phyloP scores from a whole-genome alignment of 2,113 vertebrate species.

The Athene cunicularia region DNA sequence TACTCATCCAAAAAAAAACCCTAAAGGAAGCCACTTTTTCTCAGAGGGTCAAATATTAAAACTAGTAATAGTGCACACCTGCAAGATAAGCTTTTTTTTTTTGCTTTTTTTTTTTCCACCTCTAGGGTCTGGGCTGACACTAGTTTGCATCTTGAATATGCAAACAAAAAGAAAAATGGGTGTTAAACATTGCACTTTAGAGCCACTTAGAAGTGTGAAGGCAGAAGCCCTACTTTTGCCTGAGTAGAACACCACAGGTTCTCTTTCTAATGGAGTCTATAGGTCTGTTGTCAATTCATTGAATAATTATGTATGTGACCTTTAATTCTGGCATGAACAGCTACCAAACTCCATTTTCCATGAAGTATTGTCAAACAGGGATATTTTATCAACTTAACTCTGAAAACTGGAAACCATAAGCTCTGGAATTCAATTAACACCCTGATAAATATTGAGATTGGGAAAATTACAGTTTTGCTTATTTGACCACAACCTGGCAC shows the following conservation, averaged over 20 bases:
- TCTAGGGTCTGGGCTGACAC: not conserved
- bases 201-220: not conserved
- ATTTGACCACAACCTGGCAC: not conserved
- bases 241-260: not conserved
- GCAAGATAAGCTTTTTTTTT: not conserved
- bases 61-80: not conserved
- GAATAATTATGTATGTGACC: constrained; percentile 21
- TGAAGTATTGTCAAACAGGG: not conserved
- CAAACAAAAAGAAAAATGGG: not conserved
- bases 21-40: not conserved
- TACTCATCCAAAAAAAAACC: not conserved
- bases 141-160: not conserved
- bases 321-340: not conserved
- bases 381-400: constrained; percentile 16
- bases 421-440: not conserved
- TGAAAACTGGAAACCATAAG: not conserved
- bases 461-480: not conserved
- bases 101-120: not conserved
- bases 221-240: not conserved
- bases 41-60: not conserved
- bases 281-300: not conserved
- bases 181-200: not conserved
- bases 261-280: not conserved
- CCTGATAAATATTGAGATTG: not conserved
- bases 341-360: not conserved